phyloP scores from a whole-genome alignment of 2,888 invertebrate species.

The Rhingia rostrata region DNA sequence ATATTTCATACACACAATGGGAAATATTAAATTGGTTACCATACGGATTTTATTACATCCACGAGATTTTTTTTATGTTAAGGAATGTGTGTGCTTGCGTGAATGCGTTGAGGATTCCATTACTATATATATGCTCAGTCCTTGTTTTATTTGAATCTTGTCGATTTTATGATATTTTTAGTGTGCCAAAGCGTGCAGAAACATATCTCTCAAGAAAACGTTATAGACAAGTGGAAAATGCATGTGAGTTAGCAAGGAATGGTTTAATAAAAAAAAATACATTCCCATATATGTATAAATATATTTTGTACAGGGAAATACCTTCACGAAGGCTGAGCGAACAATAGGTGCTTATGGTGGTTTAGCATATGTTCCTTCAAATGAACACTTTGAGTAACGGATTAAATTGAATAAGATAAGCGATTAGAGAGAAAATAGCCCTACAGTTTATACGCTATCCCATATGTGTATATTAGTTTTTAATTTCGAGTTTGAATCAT shows the following conservation, averaged over 20 bases:
- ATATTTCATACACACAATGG: slow-evolving; percentile 73
- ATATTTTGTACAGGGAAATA: no score
- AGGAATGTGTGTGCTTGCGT: slow-evolving; percentile 16
- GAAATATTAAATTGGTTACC: slow-evolving; percentile 72
- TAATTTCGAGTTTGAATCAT: no score
- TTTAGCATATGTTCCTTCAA: no score
- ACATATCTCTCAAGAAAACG: slow-evolving; percentile 1
- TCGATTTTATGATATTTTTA: slow-evolving; percentile 37
- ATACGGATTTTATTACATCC: slow-evolving; percentile 72
- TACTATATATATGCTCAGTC: slow-evolving; percentile 31
- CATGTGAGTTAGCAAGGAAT: background rate
- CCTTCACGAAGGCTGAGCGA: no score
- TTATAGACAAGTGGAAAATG: background rate
- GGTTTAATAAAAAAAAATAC: no score
- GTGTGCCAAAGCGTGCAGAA: slow-evolving; percentile 24
- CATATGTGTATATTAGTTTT: no score
- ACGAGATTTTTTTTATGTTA: slow-evolving; percentile 58
- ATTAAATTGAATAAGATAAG: no score
- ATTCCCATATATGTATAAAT: no score
- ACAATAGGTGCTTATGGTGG: no score
- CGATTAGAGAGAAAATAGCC: no score
- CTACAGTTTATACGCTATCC: no score
- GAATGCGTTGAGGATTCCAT: slow-evolving; percentile 39
- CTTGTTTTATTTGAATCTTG: slow-evolving; percentile 6
- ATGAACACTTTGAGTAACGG: no score